These are phyloP conservation scores for Lycorma delicatula DNA, from an alignment of 1,140 invertebrate genomes.

Conservation along the genomic window DNA sequence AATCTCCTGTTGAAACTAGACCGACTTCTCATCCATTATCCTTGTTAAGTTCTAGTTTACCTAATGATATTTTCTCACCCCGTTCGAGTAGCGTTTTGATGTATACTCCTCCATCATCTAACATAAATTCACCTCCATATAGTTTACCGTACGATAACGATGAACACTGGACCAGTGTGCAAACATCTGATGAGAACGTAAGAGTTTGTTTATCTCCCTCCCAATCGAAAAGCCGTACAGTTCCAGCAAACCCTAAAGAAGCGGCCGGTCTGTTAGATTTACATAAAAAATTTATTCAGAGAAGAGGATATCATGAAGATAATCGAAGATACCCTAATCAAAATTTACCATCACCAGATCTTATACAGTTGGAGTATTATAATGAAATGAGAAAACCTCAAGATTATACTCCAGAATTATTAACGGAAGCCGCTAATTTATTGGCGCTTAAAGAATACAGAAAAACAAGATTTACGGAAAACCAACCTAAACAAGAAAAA, in stretches of 20 bases:
- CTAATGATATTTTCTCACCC: background rate
- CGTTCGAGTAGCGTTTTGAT: background rate
- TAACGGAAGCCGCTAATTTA: constrained; percentile 21
- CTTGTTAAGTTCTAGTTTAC: background rate
- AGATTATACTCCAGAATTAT: constrained; percentile 19
- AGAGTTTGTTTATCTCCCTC: constrained; percentile 61
- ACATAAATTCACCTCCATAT: constrained; percentile 9
- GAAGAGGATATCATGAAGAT: constrained; percentile 47
- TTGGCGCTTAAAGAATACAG: constrained; percentile 33
- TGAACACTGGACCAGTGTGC: constrained; percentile 19
- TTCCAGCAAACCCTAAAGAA: constrained; percentile 39
- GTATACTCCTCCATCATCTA: constrained; percentile 8
- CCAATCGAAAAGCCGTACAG: constrained; percentile 46
- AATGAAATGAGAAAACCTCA: constrained; percentile 3
- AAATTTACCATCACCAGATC: constrained; percentile 16
- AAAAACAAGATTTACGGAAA: constrained; percentile 10
- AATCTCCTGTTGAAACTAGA: constrained; percentile 4
- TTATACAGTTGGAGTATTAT: constrained; percentile 16
- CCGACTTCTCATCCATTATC: background rate
- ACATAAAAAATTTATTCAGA: constrained; percentile 55
- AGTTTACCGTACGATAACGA: constrained; percentile 7
- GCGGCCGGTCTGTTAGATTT: constrained; percentile 53
- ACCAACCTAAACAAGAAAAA: constrained; percentile 20
- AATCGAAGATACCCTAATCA: constrained; percentile 10
- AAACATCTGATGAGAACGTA: constrained; percentile 40